Evolutionary conservation across 2,797 vertebrate species (phyloP), one percentile per base, ranked within the genome.

Genomic region (Rhincodon typus): DNA sequence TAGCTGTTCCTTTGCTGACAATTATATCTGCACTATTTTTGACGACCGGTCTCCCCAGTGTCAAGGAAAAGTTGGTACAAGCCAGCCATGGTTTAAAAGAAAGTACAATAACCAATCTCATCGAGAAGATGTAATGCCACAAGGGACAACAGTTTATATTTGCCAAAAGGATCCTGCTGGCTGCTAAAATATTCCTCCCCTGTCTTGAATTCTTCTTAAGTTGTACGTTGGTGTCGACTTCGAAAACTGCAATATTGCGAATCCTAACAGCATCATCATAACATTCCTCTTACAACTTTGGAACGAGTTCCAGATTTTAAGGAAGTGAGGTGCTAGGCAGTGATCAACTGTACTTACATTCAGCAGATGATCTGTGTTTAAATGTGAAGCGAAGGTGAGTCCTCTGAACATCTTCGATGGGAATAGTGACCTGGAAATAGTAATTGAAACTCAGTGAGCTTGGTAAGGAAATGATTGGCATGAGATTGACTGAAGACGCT

Each of bases 361-460:
- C 97, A 0, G 96, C 97, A 96, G 97, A 97, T 95, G 97, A 97
- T 67, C 97, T 97, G 30, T 97, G 97, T n/a, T 96, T 96, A 96
- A 97, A 97, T 95, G 97, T 97, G 97, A 97, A 97, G 21, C 97
- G 96, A 94, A 97, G 96, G 94, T 97, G 97, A 2, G 96, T 97
- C 88, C 95, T 96, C 95, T 97, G 96, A 5, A 97, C 97, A 0
- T 97, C 97, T 90, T 97, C 97, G 0, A 97, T 97, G 90, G 97
- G 96, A 50, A 97, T 96, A 0, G 97, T 96, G 0, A 97, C 96
- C 97, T 97, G 95, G 7, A 67, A 91, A 62, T 17, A 91, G 27
- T 34, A 50, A 21, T 82, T 27, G 13, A 50, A 69, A 69, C 21
- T 23, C 3, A 93, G 62, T 21, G 38, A 38, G 88, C 7, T 42